A percentile compares a stretch with the other conserved stretches of the same genome.
phyloP scores from a whole-genome alignment of 92 coral and sea anemone species.

The Micromussa lordhowensis region DNA sequence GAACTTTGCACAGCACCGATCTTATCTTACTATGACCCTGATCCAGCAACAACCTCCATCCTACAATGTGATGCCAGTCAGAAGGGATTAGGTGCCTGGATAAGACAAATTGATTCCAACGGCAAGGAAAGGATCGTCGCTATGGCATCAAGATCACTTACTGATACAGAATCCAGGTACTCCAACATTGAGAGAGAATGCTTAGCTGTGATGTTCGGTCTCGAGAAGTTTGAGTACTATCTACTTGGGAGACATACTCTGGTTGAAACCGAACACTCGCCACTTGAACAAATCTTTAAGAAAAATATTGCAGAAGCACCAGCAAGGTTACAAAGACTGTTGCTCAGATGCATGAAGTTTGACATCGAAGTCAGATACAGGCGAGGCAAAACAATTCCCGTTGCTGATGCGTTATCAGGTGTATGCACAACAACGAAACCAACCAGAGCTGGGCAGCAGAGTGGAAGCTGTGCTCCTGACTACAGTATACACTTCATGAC shows the following conservation, averaged over 20 bases:
- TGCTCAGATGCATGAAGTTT: slow-evolving; percentile 29
- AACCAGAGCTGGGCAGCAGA: not conserved
- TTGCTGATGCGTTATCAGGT: slow-evolving; percentile 67
- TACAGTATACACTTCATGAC: too few species aligned
- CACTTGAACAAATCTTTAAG: slow-evolving; percentile 50
- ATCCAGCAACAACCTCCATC: slow-evolving; percentile 55
- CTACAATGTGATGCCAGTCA: slow-evolving; percentile 61
- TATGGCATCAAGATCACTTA: slow-evolving; percentile 23
- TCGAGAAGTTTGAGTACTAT: slow-evolving; percentile 18
- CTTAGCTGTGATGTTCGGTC: slow-evolving; percentile 11
- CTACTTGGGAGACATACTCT: slow-evolving; percentile 18
- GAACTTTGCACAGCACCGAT: slow-evolving; percentile 42
- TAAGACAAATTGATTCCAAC: slow-evolving; percentile 31
- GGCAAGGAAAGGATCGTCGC: slow-evolving; percentile 36
- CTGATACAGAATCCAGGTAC: slow-evolving; percentile 34
- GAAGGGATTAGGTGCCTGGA: slow-evolving; percentile 49
- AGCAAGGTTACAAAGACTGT: slow-evolving; percentile 33
- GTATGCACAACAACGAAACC: slow-evolving; percentile 24
- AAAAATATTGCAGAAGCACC: slow-evolving; percentile 39
- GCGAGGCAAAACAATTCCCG: slow-evolving; percentile 66
- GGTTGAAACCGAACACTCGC: slow-evolving; percentile 44
- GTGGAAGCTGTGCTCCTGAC: not conserved
- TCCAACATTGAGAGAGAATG: slow-evolving; percentile 25
- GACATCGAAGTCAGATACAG: slow-evolving; percentile 66
- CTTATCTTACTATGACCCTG: slow-evolving; percentile 60